Evolutionary conservation across 2,797 vertebrate genomes (phyloP).

Genomic region (Karalla daura): DNA sequence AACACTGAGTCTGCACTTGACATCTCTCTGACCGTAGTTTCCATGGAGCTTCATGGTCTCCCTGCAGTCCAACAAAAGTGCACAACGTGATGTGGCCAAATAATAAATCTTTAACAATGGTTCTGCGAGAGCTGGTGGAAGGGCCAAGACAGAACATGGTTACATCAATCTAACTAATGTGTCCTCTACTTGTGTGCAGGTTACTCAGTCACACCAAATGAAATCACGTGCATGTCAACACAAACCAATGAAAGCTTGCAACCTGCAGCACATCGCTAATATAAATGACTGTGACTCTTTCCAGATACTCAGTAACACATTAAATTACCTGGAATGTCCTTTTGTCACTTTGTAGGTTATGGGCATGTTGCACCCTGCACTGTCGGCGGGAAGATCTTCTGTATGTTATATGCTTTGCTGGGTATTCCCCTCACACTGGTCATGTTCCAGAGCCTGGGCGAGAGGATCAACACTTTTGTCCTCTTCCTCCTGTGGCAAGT

Average conservation of each 20-base stretch:
- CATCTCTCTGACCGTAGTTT: background rate
- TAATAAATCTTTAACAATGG: background rate
- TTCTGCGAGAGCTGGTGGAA: background rate
- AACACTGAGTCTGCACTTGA: background rate
- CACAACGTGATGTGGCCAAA: background rate
- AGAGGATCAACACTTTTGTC: constrained; percentile 90
- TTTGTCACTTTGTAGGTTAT: constrained; percentile 84
- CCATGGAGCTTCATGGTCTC: background rate
- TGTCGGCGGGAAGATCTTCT: constrained; percentile 90
- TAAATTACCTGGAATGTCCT: constrained; percentile 31
- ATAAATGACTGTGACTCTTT: background rate
- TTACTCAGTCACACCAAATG: no score
- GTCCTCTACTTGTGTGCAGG: no score
- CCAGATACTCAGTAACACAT: background rate
- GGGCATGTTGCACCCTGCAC: constrained; percentile 89
- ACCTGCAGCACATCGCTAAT: background rate
- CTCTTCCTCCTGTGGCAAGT: constrained; percentile 85
- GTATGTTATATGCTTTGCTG: constrained; percentile 92
- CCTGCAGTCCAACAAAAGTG: background rate
- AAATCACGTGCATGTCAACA: background rate
- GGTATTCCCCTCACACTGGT: constrained; percentile 92
- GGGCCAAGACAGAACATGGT: no score
- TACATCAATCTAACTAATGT: no score
- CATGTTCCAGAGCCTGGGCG: constrained; percentile 94
- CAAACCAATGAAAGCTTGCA: background rate